A percentile compares a stretch with the other conserved stretches of the same genome.
Evolutionary conservation across 2,888 invertebrate genomes (phyloP).

Genomic region (Drosophila incognita): DNA sequence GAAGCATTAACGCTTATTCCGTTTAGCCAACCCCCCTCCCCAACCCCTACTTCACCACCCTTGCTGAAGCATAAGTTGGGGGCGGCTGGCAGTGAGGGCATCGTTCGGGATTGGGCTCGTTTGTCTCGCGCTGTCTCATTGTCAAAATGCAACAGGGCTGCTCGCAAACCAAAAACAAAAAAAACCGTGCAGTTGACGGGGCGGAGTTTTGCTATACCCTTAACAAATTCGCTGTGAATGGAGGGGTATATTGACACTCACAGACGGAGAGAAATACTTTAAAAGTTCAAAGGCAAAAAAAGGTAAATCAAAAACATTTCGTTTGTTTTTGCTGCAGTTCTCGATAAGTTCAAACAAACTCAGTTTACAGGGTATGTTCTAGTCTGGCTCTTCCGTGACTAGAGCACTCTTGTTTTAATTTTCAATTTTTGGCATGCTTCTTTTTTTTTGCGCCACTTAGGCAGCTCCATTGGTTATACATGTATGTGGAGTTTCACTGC

Average conservation of each 20-base stretch:
- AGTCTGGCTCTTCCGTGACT: neutral
- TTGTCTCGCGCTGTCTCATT: conserved; percentile 70
- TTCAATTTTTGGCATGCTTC: conserved; percentile 50
- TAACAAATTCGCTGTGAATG: neutral
- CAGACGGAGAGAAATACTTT: too few species aligned
- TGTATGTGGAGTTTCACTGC: conserved; percentile 45
- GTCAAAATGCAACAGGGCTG: conserved; percentile 72
- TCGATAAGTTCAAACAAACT: neutral
- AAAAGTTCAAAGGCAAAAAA: neutral
- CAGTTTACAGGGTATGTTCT: conserved; percentile 2
- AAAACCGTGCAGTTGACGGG: conserved; percentile 64
- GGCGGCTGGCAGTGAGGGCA: conserved; percentile 26
- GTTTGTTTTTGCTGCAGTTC: neutral
- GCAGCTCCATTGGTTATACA: conserved; percentile 74
- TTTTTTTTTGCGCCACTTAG: conserved; percentile 65
- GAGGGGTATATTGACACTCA: conserved; percentile 4
- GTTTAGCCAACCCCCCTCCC: conserved; percentile 62
- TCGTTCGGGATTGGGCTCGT: conserved; percentile 36
- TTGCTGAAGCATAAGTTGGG: neutral
- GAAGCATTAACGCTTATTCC: conserved; percentile 85
- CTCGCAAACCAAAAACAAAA: conserved; percentile 28
- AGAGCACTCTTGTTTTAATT: conserved; percentile 49
- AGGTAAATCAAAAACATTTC: neutral
- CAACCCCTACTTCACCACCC: neutral
- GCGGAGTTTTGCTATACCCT: conserved; percentile 32